A percentile compares a stretch with the other conserved stretches of the same genome.
phyloP scores from a whole-genome alignment of 1,140 invertebrate genomes.

The Vanessa tameamea region DNA sequence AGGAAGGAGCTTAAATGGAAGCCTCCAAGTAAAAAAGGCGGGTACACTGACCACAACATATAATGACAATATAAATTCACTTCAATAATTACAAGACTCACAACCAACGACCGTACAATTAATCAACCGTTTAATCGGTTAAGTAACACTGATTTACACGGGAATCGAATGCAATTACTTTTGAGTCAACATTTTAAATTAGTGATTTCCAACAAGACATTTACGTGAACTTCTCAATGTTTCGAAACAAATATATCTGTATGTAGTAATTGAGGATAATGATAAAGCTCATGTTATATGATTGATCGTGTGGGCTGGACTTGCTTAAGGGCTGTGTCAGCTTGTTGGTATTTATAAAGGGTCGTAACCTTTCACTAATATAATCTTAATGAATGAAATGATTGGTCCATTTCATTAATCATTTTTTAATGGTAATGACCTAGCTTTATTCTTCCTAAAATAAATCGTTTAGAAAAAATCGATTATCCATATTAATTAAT shows the following conservation, averaged over 20 bases:
- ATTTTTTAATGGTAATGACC: neutral
- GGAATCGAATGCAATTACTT: slow-evolving; percentile 10
- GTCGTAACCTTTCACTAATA: slow-evolving; percentile 10
- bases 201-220: slow-evolving; percentile 38
- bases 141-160: slow-evolving; percentile 17
- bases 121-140: slow-evolving; percentile 19
- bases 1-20: too few relatives aligned
- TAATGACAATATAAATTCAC: slow-evolving; percentile 2
- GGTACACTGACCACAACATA: too few relatives aligned
- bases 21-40: too few relatives aligned
- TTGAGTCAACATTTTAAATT: slow-evolving; percentile 26
- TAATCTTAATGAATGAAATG: slow-evolving; percentile 2
- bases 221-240: slow-evolving; percentile 45
- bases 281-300: slow-evolving; percentile 30
- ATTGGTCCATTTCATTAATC: neutral
- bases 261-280: slow-evolving; percentile 42
- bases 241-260: slow-evolving; percentile 35
- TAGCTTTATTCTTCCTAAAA: neutral
- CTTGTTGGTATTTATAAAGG: slow-evolving; percentile 23
- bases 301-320: slow-evolving; percentile 37
- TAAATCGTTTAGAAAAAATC: too few relatives aligned
- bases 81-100: slow-evolving; percentile 2
- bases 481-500: too few relatives aligned
- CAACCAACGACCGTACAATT: slow-evolving; percentile 8
- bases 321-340: slow-evolving; percentile 32